Conservation (phyloP, 2,113 vertebrate genomes). For the Dendropsophus ebraccatus region DNA sequence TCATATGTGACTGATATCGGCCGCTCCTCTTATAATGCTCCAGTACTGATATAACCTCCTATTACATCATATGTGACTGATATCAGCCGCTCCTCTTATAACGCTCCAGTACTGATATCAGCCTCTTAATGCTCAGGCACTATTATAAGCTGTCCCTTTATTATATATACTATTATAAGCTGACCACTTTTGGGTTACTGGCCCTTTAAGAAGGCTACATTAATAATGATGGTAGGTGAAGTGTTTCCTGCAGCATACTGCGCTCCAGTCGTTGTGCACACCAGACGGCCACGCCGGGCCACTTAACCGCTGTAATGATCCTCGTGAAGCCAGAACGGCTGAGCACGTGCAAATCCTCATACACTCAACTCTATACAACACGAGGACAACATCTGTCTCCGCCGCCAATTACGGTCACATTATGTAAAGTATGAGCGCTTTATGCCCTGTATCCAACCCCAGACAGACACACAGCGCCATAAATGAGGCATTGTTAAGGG, state of each 20-base stretch:
- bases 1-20: too few species aligned
- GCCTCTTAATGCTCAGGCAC: too few species aligned
- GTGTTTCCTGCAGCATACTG: not conserved
- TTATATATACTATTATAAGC: too few species aligned
- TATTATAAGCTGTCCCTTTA: too few species aligned
- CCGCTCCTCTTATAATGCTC: too few species aligned
- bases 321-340: not conserved
- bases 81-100: too few species aligned
- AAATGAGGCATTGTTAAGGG: conserved; percentile 12
- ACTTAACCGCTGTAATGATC: not conserved
- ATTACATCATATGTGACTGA: too few species aligned
- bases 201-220: too few species aligned
- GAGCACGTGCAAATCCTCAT: not conserved
- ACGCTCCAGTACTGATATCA: too few species aligned
- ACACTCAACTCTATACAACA: not conserved
- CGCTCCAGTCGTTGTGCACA: not conserved
- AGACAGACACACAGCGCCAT: not conserved
- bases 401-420: conserved; percentile 33
- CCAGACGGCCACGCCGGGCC: not conserved
- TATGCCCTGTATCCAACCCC: not conserved
- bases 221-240: too few species aligned
- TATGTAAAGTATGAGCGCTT: conserved; percentile 3
- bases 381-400: not conserved
- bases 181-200: too few species aligned
- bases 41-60: too few species aligned